Percentiles rank a stretch among this genome's conserved stretches.
These are phyloP conservation scores for Leptopilina myrica DNA, from an alignment of 2,888 invertebrate species.

Conservation along the genomic window DNA sequence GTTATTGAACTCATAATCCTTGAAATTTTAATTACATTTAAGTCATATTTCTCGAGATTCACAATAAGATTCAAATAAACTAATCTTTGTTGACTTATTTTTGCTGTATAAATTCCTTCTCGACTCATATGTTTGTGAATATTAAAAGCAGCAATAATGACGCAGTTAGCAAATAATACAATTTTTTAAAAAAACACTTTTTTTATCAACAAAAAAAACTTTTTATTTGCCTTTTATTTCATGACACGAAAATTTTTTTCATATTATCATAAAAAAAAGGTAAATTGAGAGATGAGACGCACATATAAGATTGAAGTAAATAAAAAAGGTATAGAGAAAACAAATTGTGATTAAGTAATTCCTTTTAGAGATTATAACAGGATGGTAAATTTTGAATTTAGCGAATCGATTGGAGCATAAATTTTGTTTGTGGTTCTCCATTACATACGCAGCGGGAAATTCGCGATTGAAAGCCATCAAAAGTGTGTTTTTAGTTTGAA, in stretches of 20 bases:
- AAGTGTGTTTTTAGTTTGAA: conserved; percentile 33
- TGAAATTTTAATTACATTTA: neutral
- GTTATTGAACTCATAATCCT: conserved; percentile 18
- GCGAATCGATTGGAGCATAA: conserved; percentile 32
- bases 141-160: neutral
- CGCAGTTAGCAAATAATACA: no score
- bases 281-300: no score
- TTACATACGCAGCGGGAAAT: conserved; percentile 38
- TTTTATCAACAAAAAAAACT: neutral
- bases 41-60: neutral
- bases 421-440: conserved; percentile 1
- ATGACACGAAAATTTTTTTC: no score
- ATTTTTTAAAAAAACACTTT: neutral
- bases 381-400: conserved; percentile 11
- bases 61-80: conserved; percentile 17
- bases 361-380: neutral
- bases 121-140: no score
- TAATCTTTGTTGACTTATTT: conserved; percentile 10
- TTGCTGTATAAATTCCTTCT: neutral
- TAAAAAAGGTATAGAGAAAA: no score
- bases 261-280: no score
- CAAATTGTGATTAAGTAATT: conserved; percentile 30
- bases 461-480: conserved; percentile 36
- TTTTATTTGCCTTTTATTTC: neutral
- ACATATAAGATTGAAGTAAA: no score